Base-by-base conservation (phyloP, 2,797 vertebrate genomes). In the Alosa sapidissima region DNA sequence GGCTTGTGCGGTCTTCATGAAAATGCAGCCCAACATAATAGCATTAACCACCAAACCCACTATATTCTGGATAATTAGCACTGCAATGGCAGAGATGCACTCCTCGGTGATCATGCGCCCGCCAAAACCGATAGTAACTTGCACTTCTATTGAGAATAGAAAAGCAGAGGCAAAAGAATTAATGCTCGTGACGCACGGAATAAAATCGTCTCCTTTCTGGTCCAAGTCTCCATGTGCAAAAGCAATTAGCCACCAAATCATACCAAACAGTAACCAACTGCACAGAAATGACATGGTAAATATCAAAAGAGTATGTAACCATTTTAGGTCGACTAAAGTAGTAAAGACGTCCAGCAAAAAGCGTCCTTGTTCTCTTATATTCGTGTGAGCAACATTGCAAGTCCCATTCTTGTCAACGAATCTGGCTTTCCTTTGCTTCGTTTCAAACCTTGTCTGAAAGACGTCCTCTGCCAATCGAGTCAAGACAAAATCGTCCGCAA, bases 271-370 rank as follows among this genome's bases (percentile, higher is more conserved):
- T 24, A 99, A 94, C 98, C 98, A 99, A 90, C 96, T 99, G 96
- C 98, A 99, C 45, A 99, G 95, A 93, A 97, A 99, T 21, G 97
- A 97, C 98, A 99, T 99, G 90, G 98, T 99, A 94, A 99, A 99
- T 88, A 99, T 99, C 78, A 99, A 90, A 86, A 99, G 95, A 0
- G 97, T 98, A 93, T 99, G 95, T 0, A 96, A 94, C 98, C 98
- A 99, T 93, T 97, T 98, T 33, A 99, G 93, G 88, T 99, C 98
- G 93, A 99, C 98, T 68, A 99, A 92, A 0, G 98, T 99, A 89
- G 98, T 99, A 95, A 99, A 99, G 84, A 99, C 97, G 78, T 99
- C 98, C 94, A 97, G 97, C 7, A 99, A 92, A 93, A 99, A 99
- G 24, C 98, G 97, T 5, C 98, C 98, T 92, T 99, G 98, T 86